Percentiles rank a stretch among this genome's conserved stretches.
Evolutionary conservation across 1,140 invertebrate genomes (phyloP).

Genomic region (Cepaea nemoralis): DNA sequence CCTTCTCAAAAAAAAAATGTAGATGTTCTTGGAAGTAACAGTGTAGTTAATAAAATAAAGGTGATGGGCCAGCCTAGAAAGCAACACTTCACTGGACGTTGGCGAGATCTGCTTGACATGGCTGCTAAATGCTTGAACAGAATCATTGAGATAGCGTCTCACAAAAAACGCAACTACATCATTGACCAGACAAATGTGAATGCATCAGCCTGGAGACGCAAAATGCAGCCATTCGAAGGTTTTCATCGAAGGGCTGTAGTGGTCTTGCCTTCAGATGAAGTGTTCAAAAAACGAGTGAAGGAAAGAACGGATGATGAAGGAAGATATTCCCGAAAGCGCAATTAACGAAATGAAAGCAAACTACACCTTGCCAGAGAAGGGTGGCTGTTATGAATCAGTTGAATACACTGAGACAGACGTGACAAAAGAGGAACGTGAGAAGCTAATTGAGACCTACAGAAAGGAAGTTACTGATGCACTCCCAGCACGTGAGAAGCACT

Average conservation of each 20-base stretch:
- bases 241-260: conserved; percentile 90
- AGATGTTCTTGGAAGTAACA: too few species aligned
- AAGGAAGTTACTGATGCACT: conserved; percentile 81
- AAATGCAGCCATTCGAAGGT: conserved; percentile 93
- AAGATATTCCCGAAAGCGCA: conserved; percentile 89
- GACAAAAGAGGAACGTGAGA: conserved; percentile 78
- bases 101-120: too few species aligned
- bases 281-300: conserved; percentile 83
- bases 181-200: conserved; percentile 96
- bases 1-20: too few species aligned
- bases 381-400: conserved; percentile 81
- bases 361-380: conserved; percentile 81
- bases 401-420: conserved; percentile 82
- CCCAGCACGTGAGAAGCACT: conserved; percentile 72
- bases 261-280: conserved; percentile 89
- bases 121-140: too few species aligned
- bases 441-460: conserved; percentile 83
- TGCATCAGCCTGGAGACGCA: conserved; percentile 92
- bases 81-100: too few species aligned
- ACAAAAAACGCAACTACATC: too few species aligned
- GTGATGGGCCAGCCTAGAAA: too few species aligned
- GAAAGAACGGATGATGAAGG: conserved; percentile 86
- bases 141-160: too few species aligned
- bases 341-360: conserved; percentile 94
- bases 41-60: too few species aligned